phyloP scores from a whole-genome alignment of 2,888 invertebrate genomes.

The Lapara coniferarum region DNA sequence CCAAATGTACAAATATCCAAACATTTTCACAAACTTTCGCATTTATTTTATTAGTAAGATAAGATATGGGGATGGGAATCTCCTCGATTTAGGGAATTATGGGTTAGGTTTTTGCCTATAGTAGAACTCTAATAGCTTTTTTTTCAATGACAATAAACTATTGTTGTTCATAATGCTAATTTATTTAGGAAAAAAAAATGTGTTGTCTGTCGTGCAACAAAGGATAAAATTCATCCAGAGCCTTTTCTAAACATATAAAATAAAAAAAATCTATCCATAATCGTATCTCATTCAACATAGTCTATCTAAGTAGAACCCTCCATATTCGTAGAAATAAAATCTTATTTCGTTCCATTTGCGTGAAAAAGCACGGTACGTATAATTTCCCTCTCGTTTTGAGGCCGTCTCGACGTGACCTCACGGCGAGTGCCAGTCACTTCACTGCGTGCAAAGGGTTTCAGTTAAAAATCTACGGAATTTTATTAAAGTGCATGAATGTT shows the following conservation, averaged over 20 bases:
- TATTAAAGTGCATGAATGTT: background rate
- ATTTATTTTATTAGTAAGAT: no score
- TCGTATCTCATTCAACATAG: background rate
- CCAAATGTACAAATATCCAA: no score
- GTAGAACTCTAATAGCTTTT: no score
- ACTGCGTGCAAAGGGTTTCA: slow-evolving; percentile 28
- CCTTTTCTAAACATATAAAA: background rate
- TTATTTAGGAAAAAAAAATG: no score
- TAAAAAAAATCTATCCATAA: background rate
- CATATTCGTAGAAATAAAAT: slow-evolving; percentile 40
- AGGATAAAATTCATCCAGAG: no score
- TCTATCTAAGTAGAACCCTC: slow-evolving; percentile 29
- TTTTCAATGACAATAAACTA: no score
- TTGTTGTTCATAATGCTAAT: no score
- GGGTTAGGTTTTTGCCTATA: no score
- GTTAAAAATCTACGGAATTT: slow-evolving; percentile 12
- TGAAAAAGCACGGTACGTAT: slow-evolving; percentile 42
- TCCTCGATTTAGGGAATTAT: no score
- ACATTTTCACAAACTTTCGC: no score
- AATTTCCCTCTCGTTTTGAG: slow-evolving; percentile 43
- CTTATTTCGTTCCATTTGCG: slow-evolving; percentile 42
- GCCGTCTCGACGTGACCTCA: slow-evolving; percentile 6
- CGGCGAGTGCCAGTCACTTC: slow-evolving; percentile 5
- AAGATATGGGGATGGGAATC: no score
- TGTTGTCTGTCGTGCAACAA: no score